Conservation (phyloP, 2,113 vertebrate genomes). For the Xiphophorus hellerii region DNA sequence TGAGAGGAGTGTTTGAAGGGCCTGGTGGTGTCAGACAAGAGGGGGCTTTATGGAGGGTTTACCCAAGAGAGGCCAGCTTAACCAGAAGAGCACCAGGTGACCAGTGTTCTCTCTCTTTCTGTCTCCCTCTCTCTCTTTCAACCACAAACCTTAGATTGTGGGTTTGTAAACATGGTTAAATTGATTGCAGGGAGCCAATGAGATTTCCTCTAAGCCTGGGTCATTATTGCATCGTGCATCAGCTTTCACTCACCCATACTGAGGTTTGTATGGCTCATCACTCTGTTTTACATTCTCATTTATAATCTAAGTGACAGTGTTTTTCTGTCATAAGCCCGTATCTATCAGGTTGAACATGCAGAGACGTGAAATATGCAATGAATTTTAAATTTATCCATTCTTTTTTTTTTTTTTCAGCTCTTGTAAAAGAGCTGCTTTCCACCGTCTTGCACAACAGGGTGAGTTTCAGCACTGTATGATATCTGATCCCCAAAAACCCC, state of each 20-base stretch:
- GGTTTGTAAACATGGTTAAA: constrained; percentile 75
- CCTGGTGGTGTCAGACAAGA: constrained; percentile 70
- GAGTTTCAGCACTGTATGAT: constrained; percentile 70
- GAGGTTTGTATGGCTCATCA: constrained; percentile 29
- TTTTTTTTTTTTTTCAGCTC: constrained; percentile 29
- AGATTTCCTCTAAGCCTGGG: constrained; percentile 62
- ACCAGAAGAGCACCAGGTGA: constrained; percentile 60
- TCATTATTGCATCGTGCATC: constrained; percentile 65
- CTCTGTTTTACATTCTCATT: constrained; percentile 37
- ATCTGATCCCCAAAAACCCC: constrained; percentile 73
- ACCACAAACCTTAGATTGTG: constrained; percentile 55
- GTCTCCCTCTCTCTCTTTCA: not conserved
- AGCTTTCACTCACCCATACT: constrained; percentile 39
- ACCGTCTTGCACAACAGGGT: constrained; percentile 37
- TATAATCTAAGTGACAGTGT: constrained; percentile 38
- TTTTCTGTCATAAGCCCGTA: constrained; percentile 36
- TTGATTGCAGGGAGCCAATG: constrained; percentile 71
- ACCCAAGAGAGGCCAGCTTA: constrained; percentile 71
- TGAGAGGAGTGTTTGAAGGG: constrained; percentile 72
- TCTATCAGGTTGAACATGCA: constrained; percentile 24
- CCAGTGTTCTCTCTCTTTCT: constrained; percentile 41
- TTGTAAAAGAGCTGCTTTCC: constrained; percentile 40
- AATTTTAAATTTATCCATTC: constrained; percentile 32
- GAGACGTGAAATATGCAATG: constrained; percentile 19
- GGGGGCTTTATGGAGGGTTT: constrained; percentile 72